Evolutionary conservation across 1,140 invertebrate genomes (phyloP), one percentile per base, ranked within the genome.

Genomic region (Bombus waltoni): DNA sequence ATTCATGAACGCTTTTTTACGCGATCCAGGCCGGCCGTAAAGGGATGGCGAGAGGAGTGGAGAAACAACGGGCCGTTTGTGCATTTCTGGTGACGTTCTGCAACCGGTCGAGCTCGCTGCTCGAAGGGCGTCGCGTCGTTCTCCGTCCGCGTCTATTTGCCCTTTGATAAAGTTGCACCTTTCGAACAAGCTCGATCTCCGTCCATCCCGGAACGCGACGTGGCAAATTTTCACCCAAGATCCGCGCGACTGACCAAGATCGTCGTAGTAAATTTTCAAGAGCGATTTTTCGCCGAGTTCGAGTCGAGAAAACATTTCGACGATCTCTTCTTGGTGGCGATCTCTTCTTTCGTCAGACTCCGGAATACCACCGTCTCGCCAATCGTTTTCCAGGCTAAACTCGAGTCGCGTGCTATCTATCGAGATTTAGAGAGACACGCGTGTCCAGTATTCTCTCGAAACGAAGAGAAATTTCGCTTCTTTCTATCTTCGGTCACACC

Each of bases 41-140:
- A n/a, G 88, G 79, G 79, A 83, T 44, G 77, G 82, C 74, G 72
- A 79, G 81, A 59, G 78, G 62, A 75, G 77, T 47, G 75, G 75
- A 90, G 85, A 90, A 80, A 90, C 89, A 90, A 90, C 88, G 89
- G 68, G 59, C 65, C 86, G 89, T 86, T 90, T 90, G 89, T 90
- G 79, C 76, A 79, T 85, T 83, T 78, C 40, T 68, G 57, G 82
- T 81, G 84, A 89, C 84, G 88, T n/a, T 71, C 77, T 44, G 32
- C 15, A 59, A 86, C 32, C 70, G 70, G 74, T 53, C 83, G 78
- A 66, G 65, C 65, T 85, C 38, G 47, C 1, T 53, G 47, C 77
- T 74, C 76, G 76, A 90, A 86, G 72, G 82, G 89, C 40, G 70
- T 80, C 40, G 65, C 78, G 65, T 87, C 85, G 62, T 81, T 65